Evolutionary conservation across 2,797 vertebrate species (phyloP).

Genomic region (Chelmon rostratus): DNA sequence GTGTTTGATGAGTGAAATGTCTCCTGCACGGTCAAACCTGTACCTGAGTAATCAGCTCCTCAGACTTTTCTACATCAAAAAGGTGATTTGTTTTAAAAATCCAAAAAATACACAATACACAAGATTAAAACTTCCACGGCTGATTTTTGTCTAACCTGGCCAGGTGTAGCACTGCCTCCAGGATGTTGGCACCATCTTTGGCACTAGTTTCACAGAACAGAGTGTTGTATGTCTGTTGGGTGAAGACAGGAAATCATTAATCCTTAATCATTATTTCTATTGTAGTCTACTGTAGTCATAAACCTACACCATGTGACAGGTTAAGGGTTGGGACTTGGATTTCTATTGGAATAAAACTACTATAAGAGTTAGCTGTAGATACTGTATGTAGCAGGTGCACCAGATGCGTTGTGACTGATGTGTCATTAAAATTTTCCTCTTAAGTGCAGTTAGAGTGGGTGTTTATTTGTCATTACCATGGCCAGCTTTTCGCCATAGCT

Average conservation of each 20-base stretch:
- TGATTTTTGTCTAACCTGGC: conserved; percentile 88
- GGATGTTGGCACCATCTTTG: conserved; percentile 94
- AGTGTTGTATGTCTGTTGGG: conserved; percentile 81
- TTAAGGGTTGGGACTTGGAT: not conserved
- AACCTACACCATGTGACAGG: not conserved
- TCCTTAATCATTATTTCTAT: not conserved
- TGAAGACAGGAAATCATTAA: conserved; percentile 21
- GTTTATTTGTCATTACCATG: conserved; percentile 88
- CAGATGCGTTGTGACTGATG: not conserved
- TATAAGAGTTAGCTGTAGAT: not conserved
- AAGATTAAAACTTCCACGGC: not conserved
- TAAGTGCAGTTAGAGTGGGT: not conserved
- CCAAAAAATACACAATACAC: no score
- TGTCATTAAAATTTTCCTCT: not conserved
- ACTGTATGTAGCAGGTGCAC: not conserved
- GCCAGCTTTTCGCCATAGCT: conserved; percentile 95
- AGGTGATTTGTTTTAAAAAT: not conserved
- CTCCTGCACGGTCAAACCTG: not conserved
- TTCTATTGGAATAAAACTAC: conserved; percentile 1
- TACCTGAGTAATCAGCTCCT: not conserved
- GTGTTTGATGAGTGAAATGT: not conserved
- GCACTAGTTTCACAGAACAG: conserved; percentile 87
- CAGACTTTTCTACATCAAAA: not conserved
- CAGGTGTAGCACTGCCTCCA: conserved; percentile 97
- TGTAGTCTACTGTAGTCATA: not conserved